Evolutionary conservation across 92 coral and sea anemone genomes (phyloP), one percentile per base, ranked within the genome.

Genomic region (Bergia puertoricense): DNA sequence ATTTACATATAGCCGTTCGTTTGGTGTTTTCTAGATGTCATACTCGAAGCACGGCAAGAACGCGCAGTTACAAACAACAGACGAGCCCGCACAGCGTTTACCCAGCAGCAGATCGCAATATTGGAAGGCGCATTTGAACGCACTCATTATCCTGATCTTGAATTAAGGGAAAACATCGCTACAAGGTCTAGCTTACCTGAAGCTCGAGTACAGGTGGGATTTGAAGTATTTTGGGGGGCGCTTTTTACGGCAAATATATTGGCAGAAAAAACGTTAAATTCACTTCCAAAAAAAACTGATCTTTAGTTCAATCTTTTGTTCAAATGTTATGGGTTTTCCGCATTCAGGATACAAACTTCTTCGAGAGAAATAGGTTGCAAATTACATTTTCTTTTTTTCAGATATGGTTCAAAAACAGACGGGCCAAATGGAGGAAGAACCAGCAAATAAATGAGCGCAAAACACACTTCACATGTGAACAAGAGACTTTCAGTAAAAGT

Each of bases 81-180:
- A 42, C 93, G 99, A 74, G 94, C 99, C 77, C 96, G 99, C 89
- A 97, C 99, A 59, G 98, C 99, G 65, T 97, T 97, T 73, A 97
- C 98, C 2, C 98, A 95, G 76, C 99, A 97, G 88, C 99, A 97
- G 88, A 88, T 97, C 50, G 95, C 97, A 48, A 93, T 93, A 74
- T 88, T 97, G 67, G 99, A 97, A 89, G 93, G 91, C 75, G 96
- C 96, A 14, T 97, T 97, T 89, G 85, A 91, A n/a, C 96, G 95
- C 81, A 97, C 97, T 20, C 99, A 97, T 88, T 97, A 97, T 86
- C 99, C 99, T 65, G 99, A 97, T 90, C 98, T 97, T 22, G 96
- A 95, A 79, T 87, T 97, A 71, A 68, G 99, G 68, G 99, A 95
- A 82, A 96, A 95, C 71, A 95, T 97, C 73, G 99, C 99, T 57